A percentile compares a stretch with the other conserved stretches of the same genome.
These are phyloP conservation scores for Epicampocera succincta DNA, from an alignment of 2,888 invertebrate species.

Conservation along the genomic window DNA sequence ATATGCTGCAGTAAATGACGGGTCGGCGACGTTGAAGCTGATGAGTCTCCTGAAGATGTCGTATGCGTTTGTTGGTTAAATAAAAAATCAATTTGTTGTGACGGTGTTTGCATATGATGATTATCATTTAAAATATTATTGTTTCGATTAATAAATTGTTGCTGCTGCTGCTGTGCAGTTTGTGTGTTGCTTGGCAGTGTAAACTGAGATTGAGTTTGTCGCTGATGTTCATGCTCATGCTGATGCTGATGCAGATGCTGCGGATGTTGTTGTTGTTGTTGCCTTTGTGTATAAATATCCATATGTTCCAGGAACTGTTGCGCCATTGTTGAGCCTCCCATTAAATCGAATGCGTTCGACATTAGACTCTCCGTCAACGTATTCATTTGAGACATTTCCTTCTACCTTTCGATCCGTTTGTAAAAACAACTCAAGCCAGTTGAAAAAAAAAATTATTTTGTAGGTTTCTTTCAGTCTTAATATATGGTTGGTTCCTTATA, in stretches of 20 bases:
- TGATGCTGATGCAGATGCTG: slow-evolving; percentile 71
- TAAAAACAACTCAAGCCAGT: neutral
- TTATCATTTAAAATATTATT: slow-evolving; percentile 16
- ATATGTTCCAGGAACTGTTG: slow-evolving; percentile 76
- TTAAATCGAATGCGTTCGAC: slow-evolving; percentile 74
- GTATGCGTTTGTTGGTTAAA: slow-evolving; percentile 45
- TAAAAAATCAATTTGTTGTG: slow-evolving; percentile 56
- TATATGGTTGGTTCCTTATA: slow-evolving; percentile 21
- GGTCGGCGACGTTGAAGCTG: slow-evolving; percentile 61
- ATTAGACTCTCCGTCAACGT: slow-evolving; percentile 74
- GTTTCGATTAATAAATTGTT: slow-evolving; percentile 49
- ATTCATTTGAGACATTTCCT: slow-evolving; percentile 65
- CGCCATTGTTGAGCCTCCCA: slow-evolving; percentile 72
- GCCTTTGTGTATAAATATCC: slow-evolving; percentile 75
- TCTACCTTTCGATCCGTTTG: too few species aligned
- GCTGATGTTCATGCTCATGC: slow-evolving; percentile 65
- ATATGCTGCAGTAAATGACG: slow-evolving; percentile 59
- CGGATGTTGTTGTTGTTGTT: slow-evolving; percentile 70
- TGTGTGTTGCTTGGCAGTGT: slow-evolving; percentile 57
- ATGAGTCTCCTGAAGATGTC: slow-evolving; percentile 52
- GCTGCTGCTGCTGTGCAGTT: slow-evolving; percentile 55
- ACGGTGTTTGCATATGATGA: slow-evolving; percentile 23
- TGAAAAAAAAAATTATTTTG: slow-evolving; percentile 7
- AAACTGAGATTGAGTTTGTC: slow-evolving; percentile 69
- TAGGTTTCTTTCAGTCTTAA: slow-evolving; percentile 54